Percentiles rank a stretch among this genome's conserved stretches.
Conservation (phyloP, 2,797 vertebrate species). For the Crenichthys baileyi region DNA sequence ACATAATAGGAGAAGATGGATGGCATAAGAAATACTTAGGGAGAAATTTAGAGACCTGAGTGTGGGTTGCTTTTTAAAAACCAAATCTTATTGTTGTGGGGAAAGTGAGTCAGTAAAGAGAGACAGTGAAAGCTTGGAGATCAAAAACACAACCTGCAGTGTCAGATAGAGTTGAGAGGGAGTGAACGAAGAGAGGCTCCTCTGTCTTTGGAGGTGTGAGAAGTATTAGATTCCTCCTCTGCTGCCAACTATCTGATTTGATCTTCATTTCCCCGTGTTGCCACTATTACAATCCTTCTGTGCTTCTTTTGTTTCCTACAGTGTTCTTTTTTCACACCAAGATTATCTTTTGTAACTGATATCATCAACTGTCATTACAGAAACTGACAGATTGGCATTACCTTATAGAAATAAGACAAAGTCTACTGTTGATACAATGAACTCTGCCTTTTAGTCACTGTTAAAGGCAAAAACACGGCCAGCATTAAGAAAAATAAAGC, state of each 20-base stretch:
- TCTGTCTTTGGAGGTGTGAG: slow-evolving; percentile 49
- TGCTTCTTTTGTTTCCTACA: slow-evolving; percentile 49
- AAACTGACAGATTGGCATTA: slow-evolving; percentile 26
- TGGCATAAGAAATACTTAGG: slow-evolving; percentile 40
- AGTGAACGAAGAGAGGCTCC: slow-evolving; percentile 50
- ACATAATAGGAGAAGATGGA: slow-evolving; percentile 48
- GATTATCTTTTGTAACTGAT: slow-evolving; percentile 53
- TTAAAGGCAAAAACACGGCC: neutral
- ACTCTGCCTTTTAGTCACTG: neutral
- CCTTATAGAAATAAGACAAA: slow-evolving; percentile 12
- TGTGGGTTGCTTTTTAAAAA: slow-evolving; percentile 63
- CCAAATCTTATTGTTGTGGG: slow-evolving; percentile 62
- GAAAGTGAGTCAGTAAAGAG: slow-evolving; percentile 64
- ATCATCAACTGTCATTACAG: slow-evolving; percentile 24
- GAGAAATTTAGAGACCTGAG: slow-evolving; percentile 58
- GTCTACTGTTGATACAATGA: slow-evolving; percentile 16
- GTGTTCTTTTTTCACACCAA: slow-evolving; percentile 30
- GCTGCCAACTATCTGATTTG: slow-evolving; percentile 61
- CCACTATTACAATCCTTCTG: slow-evolving; percentile 37
- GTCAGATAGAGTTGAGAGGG: slow-evolving; percentile 57
- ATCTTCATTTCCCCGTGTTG: slow-evolving; percentile 56
- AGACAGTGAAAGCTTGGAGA: slow-evolving; percentile 20
- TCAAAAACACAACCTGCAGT: slow-evolving; percentile 54
- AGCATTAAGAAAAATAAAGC: neutral
- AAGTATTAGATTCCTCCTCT: slow-evolving; percentile 65